Percentiles rank a stretch among this genome's conserved stretches.
Conservation (phyloP, 1,140 invertebrate genomes). For the Pseudomyrmex concolor region DNA sequence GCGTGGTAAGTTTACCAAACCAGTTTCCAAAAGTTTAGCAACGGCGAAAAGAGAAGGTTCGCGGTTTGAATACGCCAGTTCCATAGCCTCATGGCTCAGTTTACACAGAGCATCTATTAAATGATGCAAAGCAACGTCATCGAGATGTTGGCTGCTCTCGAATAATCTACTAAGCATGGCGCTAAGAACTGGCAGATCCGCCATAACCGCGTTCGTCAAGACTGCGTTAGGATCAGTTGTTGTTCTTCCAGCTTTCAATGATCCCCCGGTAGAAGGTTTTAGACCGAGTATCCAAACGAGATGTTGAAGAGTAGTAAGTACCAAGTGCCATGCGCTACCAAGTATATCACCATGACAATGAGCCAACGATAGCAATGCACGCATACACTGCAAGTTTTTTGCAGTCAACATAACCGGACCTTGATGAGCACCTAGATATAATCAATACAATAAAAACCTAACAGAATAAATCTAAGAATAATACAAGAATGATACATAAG, state of each 20-base stretch:
- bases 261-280: constrained; percentile 96
- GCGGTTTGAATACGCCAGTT: constrained; percentile 97
- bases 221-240: constrained; percentile 94
- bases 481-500: no score
- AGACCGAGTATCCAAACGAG: constrained; percentile 99
- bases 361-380: constrained; percentile 94
- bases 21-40: constrained; percentile 98
- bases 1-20: constrained; percentile 96
- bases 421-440: constrained; percentile 89
- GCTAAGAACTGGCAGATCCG: constrained; percentile 96
- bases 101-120: constrained; percentile 98
- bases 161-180: constrained; percentile 97
- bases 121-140: constrained; percentile 98
- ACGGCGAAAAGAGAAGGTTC: constrained; percentile 99
- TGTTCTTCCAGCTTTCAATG: constrained; percentile 92
- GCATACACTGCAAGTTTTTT: constrained; percentile 98
- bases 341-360: constrained; percentile 97
- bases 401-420: constrained; percentile 99
- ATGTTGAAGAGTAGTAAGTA: constrained; percentile 97
- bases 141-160: constrained; percentile 96
- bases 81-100: constrained; percentile 98
- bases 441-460: constrained; percentile 29
- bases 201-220: constrained; percentile 97
- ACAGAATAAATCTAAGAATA: background rate
- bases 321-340: constrained; percentile 97